Evolutionary conservation across 2,888 invertebrate genomes (phyloP), one percentile per base, ranked within the genome.

Genomic region (Tupiocoris notatus): DNA sequence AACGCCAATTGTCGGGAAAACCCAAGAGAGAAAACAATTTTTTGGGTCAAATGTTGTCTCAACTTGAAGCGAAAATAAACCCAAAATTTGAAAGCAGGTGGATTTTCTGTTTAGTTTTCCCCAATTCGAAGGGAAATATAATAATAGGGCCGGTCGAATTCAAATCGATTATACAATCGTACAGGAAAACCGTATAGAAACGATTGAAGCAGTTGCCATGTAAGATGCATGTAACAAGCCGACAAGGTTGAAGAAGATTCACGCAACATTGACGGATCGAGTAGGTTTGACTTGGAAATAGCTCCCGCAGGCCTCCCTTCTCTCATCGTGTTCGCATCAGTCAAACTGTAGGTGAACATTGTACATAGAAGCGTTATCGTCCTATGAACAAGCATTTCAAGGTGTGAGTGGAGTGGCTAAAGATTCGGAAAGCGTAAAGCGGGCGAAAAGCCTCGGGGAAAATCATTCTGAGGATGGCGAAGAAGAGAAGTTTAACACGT

Each of bases 271-370:
- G 68, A 68, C 68, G 68, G 68, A 68, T 68, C 54, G 23, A 56
- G 68, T 20, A 22, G 68, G 68, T 68, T 68, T 68, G 68, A 68
- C 68, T 68, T 68, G 68, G 68, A 68, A 68, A 68, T 68, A 22
- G 54, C 66, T 54, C 66, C 66, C 39, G 39, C 12, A 39, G 3
- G 6, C 39, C 12, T 39, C 39, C 39, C 3, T 12, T 12, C 6
- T 39, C 12, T 12, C 39, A 12, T 3, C 39, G 6, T 12, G 3
- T 39, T 39, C 39, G 39, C 39, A 39, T 39, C 39, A 39, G 39
- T 39, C 39, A 39, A 39, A 39, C 6, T 39, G 39, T 39, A n/a
- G n/a, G n/a, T n/a, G n/a, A n/a, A n/a, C n/a, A n/a, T n/a, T n/a
- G n/a, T n/a, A n/a, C n/a, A n/a, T 39, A 12, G 39, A 39, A 39